Conservation (phyloP, 2,888 invertebrate species). For the Lysandra coridon region DNA sequence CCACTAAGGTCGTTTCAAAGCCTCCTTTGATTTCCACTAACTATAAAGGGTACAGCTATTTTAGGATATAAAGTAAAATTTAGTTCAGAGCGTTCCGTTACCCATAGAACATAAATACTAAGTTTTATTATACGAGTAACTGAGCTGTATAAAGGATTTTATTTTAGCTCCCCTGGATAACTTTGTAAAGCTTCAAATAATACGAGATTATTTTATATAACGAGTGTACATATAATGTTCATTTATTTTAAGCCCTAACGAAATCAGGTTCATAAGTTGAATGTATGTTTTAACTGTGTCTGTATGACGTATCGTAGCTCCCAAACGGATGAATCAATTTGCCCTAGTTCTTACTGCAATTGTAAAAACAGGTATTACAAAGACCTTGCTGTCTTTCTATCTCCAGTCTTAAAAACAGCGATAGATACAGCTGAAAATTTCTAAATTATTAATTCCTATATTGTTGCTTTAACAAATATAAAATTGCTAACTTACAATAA, state of each 20-base stretch:
- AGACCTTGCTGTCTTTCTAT: too few relatives aligned
- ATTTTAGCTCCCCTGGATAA: background rate
- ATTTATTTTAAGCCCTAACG: background rate
- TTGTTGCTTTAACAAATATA: too few relatives aligned
- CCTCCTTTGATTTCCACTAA: background rate
- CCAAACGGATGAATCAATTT: too few relatives aligned
- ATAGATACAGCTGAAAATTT: too few relatives aligned
- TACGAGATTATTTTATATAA: background rate
- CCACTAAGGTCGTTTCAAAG: background rate
- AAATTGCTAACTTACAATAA: too few relatives aligned
- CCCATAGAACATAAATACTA: background rate
- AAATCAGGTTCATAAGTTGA: background rate
- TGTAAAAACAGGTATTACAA: too few relatives aligned
- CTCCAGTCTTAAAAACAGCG: too few relatives aligned
- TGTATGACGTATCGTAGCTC: background rate
- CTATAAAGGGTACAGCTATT: background rate
- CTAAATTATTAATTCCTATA: too few relatives aligned
- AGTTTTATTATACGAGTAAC: background rate
- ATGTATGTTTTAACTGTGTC: background rate
- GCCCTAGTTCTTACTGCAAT: too few relatives aligned
- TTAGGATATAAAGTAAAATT: slow-evolving; percentile 1
- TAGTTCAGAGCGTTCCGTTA: background rate
- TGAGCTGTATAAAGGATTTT: slow-evolving; percentile 5
- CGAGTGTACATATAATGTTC: background rate
- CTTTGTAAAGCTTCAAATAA: slow-evolving; percentile 7